These are phyloP conservation scores for Melolontha melolontha DNA, from an alignment of 2,888 invertebrate species.

Conservation along the genomic window DNA sequence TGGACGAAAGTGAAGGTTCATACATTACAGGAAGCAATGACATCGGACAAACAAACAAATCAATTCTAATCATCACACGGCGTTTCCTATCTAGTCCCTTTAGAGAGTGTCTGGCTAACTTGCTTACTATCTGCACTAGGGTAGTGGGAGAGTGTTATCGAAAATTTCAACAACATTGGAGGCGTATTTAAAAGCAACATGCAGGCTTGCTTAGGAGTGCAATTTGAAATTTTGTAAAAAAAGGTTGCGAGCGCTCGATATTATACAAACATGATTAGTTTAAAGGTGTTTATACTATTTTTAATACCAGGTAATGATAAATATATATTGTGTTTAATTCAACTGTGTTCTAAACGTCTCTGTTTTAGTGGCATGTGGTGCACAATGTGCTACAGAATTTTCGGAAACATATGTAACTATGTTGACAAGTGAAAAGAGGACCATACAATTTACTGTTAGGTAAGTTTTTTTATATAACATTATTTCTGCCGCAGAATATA, in stretches of 20 bases:
- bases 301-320: constrained; percentile 23
- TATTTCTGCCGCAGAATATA: no score
- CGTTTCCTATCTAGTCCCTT: not conserved
- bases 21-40: constrained; percentile 4
- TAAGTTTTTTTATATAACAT: constrained; percentile 16
- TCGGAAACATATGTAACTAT: constrained; percentile 32
- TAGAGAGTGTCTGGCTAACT: constrained; percentile 9
- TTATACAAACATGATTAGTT: constrained; percentile 9
- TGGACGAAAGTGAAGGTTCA: no score
- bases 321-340: not conserved
- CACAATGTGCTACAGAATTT: constrained; percentile 32
- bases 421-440: constrained; percentile 37
- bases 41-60: not conserved
- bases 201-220: not conserved
- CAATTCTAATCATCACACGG: constrained; percentile 3
- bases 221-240: constrained; percentile 4
- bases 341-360: not conserved
- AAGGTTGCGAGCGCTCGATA: not conserved
- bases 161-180: constrained; percentile 21
- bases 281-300: constrained; percentile 11
- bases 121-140: constrained; percentile 3
- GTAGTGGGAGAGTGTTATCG: constrained; percentile 26
- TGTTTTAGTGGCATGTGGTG: constrained; percentile 33
- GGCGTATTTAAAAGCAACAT: constrained; percentile 32
- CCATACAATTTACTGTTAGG: constrained; percentile 36